Percentiles rank a stretch among this genome's conserved stretches.
Conservation (phyloP, 2,113 vertebrate genomes). For the Ctenomys sociabilis region DNA sequence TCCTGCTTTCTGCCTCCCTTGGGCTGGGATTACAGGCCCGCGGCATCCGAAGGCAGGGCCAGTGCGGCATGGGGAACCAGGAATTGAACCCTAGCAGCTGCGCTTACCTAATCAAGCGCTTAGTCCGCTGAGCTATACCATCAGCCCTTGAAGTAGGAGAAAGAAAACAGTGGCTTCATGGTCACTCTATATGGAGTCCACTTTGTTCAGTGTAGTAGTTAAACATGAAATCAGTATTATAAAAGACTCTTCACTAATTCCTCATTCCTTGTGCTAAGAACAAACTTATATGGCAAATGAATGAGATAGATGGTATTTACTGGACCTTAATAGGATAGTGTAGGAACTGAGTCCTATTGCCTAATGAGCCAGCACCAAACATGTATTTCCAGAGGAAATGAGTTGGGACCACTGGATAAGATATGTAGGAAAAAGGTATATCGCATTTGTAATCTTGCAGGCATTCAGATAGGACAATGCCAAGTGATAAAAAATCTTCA, state of each 20-base stretch:
- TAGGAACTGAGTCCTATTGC: background rate
- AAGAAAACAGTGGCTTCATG: conserved; percentile 4
- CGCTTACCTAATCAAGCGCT: too few species aligned
- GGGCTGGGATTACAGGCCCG: too few species aligned
- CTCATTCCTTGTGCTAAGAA: background rate
- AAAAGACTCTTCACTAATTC: background rate
- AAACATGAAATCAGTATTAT: background rate
- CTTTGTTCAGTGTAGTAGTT: background rate
- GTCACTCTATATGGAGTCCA: background rate
- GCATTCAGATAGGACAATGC: background rate
- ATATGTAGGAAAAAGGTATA: background rate
- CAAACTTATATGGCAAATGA: background rate
- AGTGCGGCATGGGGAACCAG: too few species aligned
- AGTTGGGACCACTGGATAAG: background rate
- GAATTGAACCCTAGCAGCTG: too few species aligned
- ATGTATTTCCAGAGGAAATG: conserved; percentile 7
- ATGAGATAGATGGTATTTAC: background rate
- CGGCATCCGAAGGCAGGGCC: too few species aligned
- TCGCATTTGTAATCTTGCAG: background rate
- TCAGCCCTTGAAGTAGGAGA: background rate
- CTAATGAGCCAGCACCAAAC: conserved; percentile 13
- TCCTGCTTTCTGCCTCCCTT: too few species aligned
- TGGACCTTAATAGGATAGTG: background rate
- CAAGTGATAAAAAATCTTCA: background rate
- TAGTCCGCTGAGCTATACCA: too few species aligned